phyloP scores from a whole-genome alignment of 2,888 invertebrate species.

The Drosophila infuscata region DNA sequence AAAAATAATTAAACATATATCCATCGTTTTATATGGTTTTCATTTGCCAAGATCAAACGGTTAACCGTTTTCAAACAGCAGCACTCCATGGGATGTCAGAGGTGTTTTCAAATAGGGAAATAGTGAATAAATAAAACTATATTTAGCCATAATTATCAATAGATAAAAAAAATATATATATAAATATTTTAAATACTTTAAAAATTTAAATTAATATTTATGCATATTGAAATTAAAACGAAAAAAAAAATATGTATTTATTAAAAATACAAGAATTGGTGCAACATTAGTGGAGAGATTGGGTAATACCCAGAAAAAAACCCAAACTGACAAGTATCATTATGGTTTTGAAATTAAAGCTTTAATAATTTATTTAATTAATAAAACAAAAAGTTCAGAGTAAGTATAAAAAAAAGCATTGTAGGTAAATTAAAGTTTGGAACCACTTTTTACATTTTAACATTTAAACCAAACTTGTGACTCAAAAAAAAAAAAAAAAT shows the following conservation, averaged over 20 bases:
- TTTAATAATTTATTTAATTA: background rate
- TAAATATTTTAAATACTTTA: background rate
- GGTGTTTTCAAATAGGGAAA: background rate
- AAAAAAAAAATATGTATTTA: background rate
- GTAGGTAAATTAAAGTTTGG: too few relatives aligned
- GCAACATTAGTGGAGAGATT: too few relatives aligned
- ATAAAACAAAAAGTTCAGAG: background rate
- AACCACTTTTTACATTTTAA: too few relatives aligned
- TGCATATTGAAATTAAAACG: background rate
- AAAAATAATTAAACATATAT: constrained; percentile 13
- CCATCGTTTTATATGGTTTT: constrained; percentile 14
- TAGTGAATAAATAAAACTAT: background rate
- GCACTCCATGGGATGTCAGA: background rate
- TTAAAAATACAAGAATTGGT: background rate
- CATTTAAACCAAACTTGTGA: too few relatives aligned
- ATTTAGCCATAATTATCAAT: background rate
- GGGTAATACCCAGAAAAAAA: background rate
- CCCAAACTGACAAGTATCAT: background rate
- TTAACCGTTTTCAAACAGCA: constrained; percentile 24
- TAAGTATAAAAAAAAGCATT: background rate
- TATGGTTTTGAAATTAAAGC: background rate
- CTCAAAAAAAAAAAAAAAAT: too few relatives aligned
- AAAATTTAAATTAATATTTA: background rate
- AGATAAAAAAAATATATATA: background rate
- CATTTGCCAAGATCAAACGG: constrained; percentile 26